These are phyloP conservation scores for Polyommatus iphigenia DNA, from an alignment of 2,888 invertebrate genomes.

Conservation along the genomic window DNA sequence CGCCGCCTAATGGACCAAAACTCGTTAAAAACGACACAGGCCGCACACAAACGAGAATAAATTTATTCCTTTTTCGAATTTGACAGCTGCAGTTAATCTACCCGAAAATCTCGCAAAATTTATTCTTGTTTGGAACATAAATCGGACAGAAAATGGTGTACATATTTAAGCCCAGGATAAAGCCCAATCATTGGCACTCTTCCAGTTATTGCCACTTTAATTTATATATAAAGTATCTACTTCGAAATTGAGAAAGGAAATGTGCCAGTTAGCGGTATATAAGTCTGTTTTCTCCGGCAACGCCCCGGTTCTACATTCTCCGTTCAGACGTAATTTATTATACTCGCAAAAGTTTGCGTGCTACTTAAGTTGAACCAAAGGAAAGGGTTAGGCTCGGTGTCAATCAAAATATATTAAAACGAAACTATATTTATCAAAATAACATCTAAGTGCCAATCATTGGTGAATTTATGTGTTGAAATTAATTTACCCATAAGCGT, in stretches of 20 bases:
- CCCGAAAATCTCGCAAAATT: not conserved
- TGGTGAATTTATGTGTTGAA: not conserved
- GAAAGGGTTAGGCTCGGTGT: not conserved
- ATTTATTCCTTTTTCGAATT: not conserved
- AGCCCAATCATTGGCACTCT: conserved; percentile 9
- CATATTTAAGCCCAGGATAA: conserved; percentile 10
- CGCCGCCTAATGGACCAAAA: conserved; percentile 57
- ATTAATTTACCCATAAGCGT: conserved; percentile 28
- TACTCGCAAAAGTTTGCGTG: not conserved
- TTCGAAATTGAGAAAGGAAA: not conserved
- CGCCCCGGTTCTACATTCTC: not conserved
- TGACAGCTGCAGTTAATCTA: not conserved
- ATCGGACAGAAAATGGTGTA: not conserved
- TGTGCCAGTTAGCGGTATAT: not conserved
- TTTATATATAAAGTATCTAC: not conserved
- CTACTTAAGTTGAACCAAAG: not conserved
- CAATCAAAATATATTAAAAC: not conserved
- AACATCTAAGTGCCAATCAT: conserved; percentile 15
- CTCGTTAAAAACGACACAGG: not conserved
- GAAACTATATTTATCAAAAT: not conserved
- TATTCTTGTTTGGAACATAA: conserved; percentile 13
- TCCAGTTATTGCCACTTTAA: conserved; percentile 6
- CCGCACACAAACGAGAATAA: not conserved
- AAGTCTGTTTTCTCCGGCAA: not conserved
- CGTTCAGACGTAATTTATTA: not conserved